Evolutionary conservation across 2,113 vertebrate species (phyloP).

Genomic region (Eclectus roratus): DNA sequence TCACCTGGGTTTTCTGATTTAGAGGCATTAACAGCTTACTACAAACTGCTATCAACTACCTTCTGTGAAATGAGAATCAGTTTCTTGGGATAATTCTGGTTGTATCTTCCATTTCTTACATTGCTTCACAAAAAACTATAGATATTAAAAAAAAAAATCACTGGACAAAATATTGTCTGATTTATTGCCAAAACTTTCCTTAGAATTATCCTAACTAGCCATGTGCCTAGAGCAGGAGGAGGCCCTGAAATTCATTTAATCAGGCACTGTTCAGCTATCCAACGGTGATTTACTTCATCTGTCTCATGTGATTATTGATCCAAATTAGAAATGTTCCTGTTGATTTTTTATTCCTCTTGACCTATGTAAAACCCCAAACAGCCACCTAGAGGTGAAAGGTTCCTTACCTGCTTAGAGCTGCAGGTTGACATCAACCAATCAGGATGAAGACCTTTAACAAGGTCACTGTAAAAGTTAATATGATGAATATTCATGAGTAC

Average conservation of each 20-base stretch:
- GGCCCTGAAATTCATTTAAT: neutral
- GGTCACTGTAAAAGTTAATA: neutral
- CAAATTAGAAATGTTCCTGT: neutral
- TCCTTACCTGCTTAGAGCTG: neutral
- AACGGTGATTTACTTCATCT: neutral
- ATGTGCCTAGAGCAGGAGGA: neutral
- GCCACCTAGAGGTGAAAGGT: neutral
- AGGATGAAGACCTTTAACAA: neutral
- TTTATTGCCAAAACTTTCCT: neutral
- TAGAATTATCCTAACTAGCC: neutral
- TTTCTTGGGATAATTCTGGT: neutral
- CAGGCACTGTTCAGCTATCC: neutral
- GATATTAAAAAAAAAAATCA: neutral
- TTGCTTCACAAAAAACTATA: neutral
- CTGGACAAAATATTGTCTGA: neutral
- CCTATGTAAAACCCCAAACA: neutral
- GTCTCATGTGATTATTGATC: neutral
- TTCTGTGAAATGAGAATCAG: neutral
- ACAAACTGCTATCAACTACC: neutral
- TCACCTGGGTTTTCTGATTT: neutral
- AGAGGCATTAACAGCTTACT: neutral
- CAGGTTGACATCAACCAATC: neutral
- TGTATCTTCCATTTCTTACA: neutral
- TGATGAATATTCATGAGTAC: neutral
- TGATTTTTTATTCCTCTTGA: neutral